Evolutionary conservation across 2,113 vertebrate species (phyloP).

Genomic region (Colinus virginianus): DNA sequence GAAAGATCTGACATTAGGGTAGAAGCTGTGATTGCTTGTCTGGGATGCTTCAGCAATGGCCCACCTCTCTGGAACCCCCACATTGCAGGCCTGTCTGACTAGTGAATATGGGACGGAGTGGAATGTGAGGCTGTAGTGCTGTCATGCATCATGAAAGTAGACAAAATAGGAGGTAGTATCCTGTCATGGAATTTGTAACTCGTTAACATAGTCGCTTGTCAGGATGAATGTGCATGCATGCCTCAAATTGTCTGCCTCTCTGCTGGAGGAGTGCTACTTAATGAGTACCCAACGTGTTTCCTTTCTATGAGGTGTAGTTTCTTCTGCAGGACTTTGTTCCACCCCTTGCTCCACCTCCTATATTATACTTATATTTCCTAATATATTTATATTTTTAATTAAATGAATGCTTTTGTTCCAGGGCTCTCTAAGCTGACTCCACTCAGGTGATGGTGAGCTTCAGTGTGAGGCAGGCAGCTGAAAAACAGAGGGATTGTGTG

Average conservation of each 20-base stretch:
- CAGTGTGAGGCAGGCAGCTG: not conserved
- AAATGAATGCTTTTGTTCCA: not conserved
- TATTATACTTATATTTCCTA: too few relatives aligned
- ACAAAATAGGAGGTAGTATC: not conserved
- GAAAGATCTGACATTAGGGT: not conserved
- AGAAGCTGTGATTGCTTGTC: not conserved
- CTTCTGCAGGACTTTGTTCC: not conserved
- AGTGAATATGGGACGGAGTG: not conserved
- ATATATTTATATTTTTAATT: not conserved
- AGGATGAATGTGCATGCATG: not conserved
- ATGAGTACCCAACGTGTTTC: not conserved
- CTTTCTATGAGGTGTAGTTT: not conserved
- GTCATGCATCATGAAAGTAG: not conserved
- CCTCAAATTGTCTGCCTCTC: not conserved
- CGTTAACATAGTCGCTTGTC: not conserved
- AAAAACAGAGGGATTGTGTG: not conserved
- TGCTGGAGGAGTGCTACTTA: not conserved
- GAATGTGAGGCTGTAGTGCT: not conserved
- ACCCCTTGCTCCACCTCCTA: rapidly evolving
- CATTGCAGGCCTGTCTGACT: not conserved
- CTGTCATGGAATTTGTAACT: not conserved
- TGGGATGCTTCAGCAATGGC: not conserved
- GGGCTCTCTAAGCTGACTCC: not conserved
- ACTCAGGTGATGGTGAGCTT: not conserved
- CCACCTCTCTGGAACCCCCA: not conserved